Evolutionary conservation across 23 tunicate species (phyloP).

Genomic region (Botrylloides violaceus): DNA sequence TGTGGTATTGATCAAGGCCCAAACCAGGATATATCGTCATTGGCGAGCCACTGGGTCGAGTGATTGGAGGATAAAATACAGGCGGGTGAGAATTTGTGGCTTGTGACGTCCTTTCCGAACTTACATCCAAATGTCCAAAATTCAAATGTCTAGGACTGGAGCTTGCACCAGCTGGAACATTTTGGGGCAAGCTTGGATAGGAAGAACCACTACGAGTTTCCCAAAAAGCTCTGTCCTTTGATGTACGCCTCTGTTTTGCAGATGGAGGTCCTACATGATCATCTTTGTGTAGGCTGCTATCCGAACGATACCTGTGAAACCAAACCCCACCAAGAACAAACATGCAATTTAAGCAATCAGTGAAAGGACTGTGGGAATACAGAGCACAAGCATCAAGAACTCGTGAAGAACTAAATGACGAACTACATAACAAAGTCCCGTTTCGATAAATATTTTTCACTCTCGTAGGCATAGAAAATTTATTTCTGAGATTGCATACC

Average conservation of each 20-base stretch:
- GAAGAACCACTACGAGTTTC: not conserved
- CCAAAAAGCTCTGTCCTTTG: not conserved
- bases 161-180: not conserved
- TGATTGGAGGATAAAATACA: not conserved
- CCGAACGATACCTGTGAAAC: slow-evolving; percentile 13
- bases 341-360: not conserved
- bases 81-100: not conserved
- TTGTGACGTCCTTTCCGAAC: slow-evolving; percentile 2
- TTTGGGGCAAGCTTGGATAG: not conserved
- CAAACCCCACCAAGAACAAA: not conserved
- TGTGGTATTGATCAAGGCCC: not conserved
- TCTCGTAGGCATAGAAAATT: no score
- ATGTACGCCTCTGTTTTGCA: not conserved
- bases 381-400: not conserved
- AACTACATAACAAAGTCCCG: no score
- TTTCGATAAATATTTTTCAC: no score
- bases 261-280: not conserved
- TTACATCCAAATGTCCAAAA: slow-evolving; percentile 10
- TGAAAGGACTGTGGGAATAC: not conserved
- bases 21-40: not conserved
- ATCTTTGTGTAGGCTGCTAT: slow-evolving; percentile 2
- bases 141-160: slow-evolving; percentile 3
- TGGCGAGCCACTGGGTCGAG: not conserved
- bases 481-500: not conserved
- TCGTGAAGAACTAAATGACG: not conserved